Percentiles rank a stretch among this genome's conserved stretches.
Evolutionary conservation across 2,113 vertebrate genomes (phyloP).

Genomic region (Coryphaenoides rupestris): DNA sequence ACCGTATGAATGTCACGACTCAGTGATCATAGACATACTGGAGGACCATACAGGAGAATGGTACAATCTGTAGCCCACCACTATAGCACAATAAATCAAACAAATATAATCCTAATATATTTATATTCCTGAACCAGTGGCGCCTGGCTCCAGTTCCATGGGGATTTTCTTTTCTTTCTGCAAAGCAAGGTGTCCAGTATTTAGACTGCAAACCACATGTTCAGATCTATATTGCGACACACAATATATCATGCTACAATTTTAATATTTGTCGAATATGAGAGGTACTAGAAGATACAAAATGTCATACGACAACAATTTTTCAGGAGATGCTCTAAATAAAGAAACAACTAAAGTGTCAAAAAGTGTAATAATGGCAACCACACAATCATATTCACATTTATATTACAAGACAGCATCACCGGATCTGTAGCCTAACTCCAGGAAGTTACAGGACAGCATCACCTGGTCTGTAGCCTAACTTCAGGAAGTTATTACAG

Average conservation of each 20-base stretch:
- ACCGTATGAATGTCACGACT: conserved; percentile 59
- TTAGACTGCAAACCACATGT: conserved; percentile 43
- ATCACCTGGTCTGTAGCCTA: too few relatives aligned
- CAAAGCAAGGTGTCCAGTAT: conserved; percentile 35
- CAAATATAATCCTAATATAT: conserved; percentile 49
- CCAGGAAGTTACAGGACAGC: too few relatives aligned
- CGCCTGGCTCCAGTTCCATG: conserved; percentile 21
- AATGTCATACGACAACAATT: conserved; percentile 65
- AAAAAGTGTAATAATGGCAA: conserved; percentile 52
- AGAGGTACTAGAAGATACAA: conserved; percentile 65
- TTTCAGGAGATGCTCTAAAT: conserved; percentile 47
- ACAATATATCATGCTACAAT: conserved; percentile 72
- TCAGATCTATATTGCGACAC: conserved; percentile 53
- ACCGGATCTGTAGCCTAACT: too few relatives aligned
- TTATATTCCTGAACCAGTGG: conserved; percentile 36
- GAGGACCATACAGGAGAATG: conserved; percentile 31
- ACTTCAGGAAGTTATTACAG: too few relatives aligned
- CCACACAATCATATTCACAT: conserved; percentile 67
- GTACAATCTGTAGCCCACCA: conserved; percentile 48
- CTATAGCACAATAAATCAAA: conserved; percentile 43
- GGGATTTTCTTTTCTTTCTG: conserved; percentile 11
- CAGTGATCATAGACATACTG: conserved; percentile 27
- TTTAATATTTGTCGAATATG: conserved; percentile 69
- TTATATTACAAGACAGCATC: too few relatives aligned
- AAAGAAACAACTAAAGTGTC: conserved; percentile 59